Evolutionary conservation across 2,888 invertebrate species (phyloP), one percentile per base, ranked within the genome.

Genomic region (Zhuqinia jingwanae): DNA sequence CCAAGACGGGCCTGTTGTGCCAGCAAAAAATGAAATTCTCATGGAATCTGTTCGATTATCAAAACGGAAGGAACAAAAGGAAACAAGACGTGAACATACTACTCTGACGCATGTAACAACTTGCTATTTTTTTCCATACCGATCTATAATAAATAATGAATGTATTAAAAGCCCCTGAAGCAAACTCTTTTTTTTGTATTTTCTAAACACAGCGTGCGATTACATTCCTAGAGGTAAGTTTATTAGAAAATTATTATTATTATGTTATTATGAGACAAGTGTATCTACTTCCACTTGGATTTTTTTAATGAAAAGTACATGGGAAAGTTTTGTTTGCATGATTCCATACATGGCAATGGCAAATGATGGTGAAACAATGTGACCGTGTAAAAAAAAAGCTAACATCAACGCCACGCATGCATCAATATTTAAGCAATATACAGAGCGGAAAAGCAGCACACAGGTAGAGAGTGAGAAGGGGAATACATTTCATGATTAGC

Each of bases 401-500:
- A 1, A 30, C n/a, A n/a, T n/a, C n/a, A n/a, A n/a, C n/a, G n/a
- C n/a, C n/a, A n/a, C n/a, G n/a, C 45, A 50, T 78, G 53, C 56
- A 83, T 83, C 27, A 58, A 45, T 85, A n/a, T n/a, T n/a, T n/a
- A n/a, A n/a, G n/a, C n/a, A n/a, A n/a, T n/a, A n/a, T 78, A 73
- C 79, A 85, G 73, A 85, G 85, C 78, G 85, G 79, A 79, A 79
- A 84, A 85, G 60, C 60, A 78, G 45, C 1, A 30, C n/a, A n/a
- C 75, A 30, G 58, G 45, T 73, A 65, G 47, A 73, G 78, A 60
- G n/a, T n/a, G 65, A 65, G 60, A 83, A 36, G 85, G 85, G 79
- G 77, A 85, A 85, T 85, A 85, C 79, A 85, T 85, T 79, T 85
- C 85, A 79, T 85, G 85, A 85, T 85, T 85, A 85, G 85, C 85